Base-by-base conservation (phyloP, 2,113 vertebrate genomes). In the Archocentrus centrarchus region DNA sequence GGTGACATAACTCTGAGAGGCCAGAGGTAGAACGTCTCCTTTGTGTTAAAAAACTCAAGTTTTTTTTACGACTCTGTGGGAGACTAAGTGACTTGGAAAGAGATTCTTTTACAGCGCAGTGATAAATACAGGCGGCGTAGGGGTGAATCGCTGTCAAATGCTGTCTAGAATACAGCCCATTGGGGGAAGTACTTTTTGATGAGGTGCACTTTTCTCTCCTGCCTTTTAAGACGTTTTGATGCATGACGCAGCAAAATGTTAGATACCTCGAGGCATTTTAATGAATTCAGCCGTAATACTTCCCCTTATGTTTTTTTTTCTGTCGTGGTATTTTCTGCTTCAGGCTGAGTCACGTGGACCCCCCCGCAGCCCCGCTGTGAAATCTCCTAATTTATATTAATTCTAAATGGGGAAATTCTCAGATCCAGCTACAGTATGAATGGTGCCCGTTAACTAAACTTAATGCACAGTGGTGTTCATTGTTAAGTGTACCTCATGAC, bases 141-240 rank as follows among this genome's bases (percentile, higher is more conserved):
- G 81, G 89, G 86, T 90, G 82, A 91, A 87, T 64, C 80, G 85
- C 85, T 87, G 83, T 89, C 87, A 89, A 80, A 84, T 27, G 59
- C 85, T 76, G 75, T 76, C 66, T 58, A 58, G 53, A 82, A 83
- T 57, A 27, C 22, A 59, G 81, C 79, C 63, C 81, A 80, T 37
- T 70, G 79, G 82, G 90, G 79, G 64, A 80, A 77, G 20, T 22
- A 17, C 14, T 84, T 86, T 89, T 66, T 90, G 88, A 93, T 84
- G 86, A 92, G 85, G 78, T 84, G 80, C 82, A 75, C 75, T 86
- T 90, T 89, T 79, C 75, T 15, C 35, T 81, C 35, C 59, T 24
- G 59, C 81, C 84, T 85, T 73, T 27, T n/a, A 76, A 87, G 81
- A 88, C 66, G 27, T 79, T 83, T 88, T 91, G 85, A 89, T 87